Evolutionary conservation across 2,888 invertebrate species (phyloP).

Genomic region (Amiota mariae): DNA sequence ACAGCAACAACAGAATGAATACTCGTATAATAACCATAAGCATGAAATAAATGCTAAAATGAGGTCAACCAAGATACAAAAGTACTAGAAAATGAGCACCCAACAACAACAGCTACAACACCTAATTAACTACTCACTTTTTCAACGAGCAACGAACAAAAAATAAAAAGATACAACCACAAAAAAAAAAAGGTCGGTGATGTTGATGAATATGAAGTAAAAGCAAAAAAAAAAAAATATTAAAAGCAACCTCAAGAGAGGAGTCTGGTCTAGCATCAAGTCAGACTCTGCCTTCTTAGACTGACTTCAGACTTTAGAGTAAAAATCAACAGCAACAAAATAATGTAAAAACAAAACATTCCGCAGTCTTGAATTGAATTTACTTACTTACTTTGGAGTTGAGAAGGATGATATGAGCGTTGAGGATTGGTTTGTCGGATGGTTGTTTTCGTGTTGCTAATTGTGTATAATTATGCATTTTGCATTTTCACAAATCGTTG

Average conservation of each 20-base stretch:
- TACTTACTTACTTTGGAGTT: background rate
- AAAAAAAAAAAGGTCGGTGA: too few relatives aligned
- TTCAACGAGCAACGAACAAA: too few relatives aligned
- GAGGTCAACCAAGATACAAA: conserved; percentile 52
- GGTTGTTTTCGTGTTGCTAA: conserved; percentile 7
- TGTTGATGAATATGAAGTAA: background rate
- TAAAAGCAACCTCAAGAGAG: background rate
- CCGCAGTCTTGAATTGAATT: background rate
- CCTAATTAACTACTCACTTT: too few relatives aligned
- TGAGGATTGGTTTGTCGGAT: too few relatives aligned
- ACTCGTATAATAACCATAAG: conserved; percentile 33
- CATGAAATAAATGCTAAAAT: conserved; percentile 52
- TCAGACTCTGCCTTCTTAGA: too few relatives aligned
- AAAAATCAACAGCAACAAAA: too few relatives aligned
- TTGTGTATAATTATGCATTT: conserved; percentile 24
- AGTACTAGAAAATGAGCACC: conserved; percentile 55
- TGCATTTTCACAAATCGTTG: conserved; percentile 29
- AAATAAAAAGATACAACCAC: too few relatives aligned
- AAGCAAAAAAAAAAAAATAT: background rate
- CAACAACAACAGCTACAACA: conserved; percentile 39
- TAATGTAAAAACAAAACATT: too few relatives aligned
- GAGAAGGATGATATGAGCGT: too few relatives aligned
- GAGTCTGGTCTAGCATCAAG: background rate
- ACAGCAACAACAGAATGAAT: background rate
- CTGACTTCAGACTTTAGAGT: too few relatives aligned